phyloP scores from a whole-genome alignment of 64 coral and sea anemone species.

The Acropora tenuis region DNA sequence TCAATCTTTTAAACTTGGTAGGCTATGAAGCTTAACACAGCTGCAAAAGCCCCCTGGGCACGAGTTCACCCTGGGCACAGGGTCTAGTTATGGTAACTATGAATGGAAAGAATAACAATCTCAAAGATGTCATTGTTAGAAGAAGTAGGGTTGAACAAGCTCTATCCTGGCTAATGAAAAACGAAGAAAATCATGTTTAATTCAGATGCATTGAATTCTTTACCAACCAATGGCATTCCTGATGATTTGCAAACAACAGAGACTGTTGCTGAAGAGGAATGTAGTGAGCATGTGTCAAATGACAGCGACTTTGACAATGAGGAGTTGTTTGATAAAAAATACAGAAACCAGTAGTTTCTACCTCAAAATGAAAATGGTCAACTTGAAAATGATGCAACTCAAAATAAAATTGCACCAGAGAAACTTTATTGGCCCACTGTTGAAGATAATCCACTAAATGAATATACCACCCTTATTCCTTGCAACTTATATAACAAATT shows the following conservation, averaged over 20 bases:
- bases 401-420: not conserved
- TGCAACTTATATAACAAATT: not conserved
- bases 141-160: conserved; percentile 1
- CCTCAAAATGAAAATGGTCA: conserved; percentile 48
- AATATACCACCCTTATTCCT: conserved; percentile 58
- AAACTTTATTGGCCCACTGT: conserved; percentile 47
- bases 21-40: no score
- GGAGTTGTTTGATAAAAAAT: not conserved
- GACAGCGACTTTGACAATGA: conserved; percentile 3
- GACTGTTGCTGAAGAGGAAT: not conserved
- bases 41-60: no score
- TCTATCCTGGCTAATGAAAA: conserved; percentile 24
- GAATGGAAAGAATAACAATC: conserved; percentile 34
- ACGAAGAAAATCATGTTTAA: conserved; percentile 35
- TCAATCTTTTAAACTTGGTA: no score
- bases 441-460: conserved; percentile 57
- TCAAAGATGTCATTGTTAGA: conserved; percentile 41
- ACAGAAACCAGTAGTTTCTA: conserved; percentile 51
- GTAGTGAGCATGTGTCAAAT: not conserved
- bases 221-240: not conserved
- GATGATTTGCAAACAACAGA: not conserved
- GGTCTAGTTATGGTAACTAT: conserved; percentile 55
- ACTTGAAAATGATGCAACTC: conserved; percentile 49
- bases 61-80: no score
- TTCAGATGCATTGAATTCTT: conserved; percentile 17